Percentiles rank a stretch among this genome's conserved stretches.
Evolutionary conservation across 2,888 invertebrate species (phyloP).

Genomic region (Eilema griseolum): DNA sequence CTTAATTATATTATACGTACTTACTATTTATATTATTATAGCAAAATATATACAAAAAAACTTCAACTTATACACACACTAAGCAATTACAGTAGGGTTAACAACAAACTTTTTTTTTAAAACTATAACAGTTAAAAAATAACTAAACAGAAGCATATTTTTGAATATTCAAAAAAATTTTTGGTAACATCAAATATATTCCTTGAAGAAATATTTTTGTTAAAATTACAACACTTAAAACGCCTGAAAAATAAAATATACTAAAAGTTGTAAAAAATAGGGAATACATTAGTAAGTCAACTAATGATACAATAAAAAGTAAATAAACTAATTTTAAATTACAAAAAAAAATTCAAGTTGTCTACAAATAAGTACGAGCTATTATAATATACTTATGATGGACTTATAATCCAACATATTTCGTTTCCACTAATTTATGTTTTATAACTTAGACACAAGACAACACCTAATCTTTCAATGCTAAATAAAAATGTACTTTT

Average conservation of each 20-base stretch:
- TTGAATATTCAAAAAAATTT: conserved; percentile 5
- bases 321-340: not conserved
- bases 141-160: conserved; percentile 9
- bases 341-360: not conserved
- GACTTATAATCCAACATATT: conserved; percentile 27
- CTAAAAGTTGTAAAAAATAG: not conserved
- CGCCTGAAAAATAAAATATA: not conserved
- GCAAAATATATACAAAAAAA: conserved; percentile 29
- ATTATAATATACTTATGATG: conserved; percentile 19
- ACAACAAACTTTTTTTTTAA: conserved; percentile 22
- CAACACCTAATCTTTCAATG: conserved; percentile 22
- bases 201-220: conserved; percentile 40
- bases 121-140: conserved; percentile 7
- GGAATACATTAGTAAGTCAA: not conserved
- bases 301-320: not conserved
- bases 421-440: conserved; percentile 21
- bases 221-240: conserved; percentile 1
- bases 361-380: conserved; percentile 15
- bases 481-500: conserved; percentile 7
- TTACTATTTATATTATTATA: conserved; percentile 33
- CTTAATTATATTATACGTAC: conserved; percentile 28
- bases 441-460: conserved; percentile 25
- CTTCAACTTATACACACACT: conserved; percentile 25
- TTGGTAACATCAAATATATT: conserved; percentile 39
- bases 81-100: conserved; percentile 18